These are phyloP conservation scores for Poecile montanus DNA, from an alignment of 2,797 vertebrate genomes.

Conservation along the genomic window DNA sequence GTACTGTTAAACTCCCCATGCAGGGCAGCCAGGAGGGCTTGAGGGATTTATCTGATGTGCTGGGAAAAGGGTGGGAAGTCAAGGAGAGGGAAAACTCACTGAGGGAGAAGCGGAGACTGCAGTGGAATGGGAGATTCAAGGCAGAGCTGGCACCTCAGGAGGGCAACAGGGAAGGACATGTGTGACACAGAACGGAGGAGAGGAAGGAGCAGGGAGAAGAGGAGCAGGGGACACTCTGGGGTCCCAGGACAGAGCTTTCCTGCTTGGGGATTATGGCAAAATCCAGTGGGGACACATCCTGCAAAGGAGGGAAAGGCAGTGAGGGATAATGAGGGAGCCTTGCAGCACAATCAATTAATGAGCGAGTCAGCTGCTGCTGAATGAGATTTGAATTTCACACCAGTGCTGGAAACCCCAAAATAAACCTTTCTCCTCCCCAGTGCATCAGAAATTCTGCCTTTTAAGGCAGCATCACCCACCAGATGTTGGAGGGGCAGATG, in stretches of 20 bases:
- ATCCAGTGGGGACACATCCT: not conserved
- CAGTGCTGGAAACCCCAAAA: constrained; percentile 46
- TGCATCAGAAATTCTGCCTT: constrained; percentile 12
- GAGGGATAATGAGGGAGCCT: not conserved
- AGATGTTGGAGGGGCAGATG: not conserved
- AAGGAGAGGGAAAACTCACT: not conserved
- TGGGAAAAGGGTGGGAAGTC: not conserved
- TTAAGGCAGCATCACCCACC: not conserved
- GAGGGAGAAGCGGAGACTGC: not conserved
- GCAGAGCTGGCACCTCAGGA: not conserved
- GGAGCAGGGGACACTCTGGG: not conserved
- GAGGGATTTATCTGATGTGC: not conserved
- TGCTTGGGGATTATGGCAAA: not conserved
- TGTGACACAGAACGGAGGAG: not conserved
- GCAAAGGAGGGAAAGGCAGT: not conserved
- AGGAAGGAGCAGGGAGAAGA: not conserved
- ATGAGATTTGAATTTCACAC: constrained; percentile 53
- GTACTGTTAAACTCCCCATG: not conserved
- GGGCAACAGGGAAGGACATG: not conserved
- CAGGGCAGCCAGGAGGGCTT: not conserved
- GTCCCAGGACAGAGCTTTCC: not conserved
- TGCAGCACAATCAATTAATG: constrained; percentile 36
- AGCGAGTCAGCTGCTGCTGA: not conserved
- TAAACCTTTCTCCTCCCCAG: constrained; percentile 23
- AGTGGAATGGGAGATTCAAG: not conserved